Base-by-base conservation (phyloP, 2,113 vertebrate species). In the Plecturocebus donacophilus region DNA sequence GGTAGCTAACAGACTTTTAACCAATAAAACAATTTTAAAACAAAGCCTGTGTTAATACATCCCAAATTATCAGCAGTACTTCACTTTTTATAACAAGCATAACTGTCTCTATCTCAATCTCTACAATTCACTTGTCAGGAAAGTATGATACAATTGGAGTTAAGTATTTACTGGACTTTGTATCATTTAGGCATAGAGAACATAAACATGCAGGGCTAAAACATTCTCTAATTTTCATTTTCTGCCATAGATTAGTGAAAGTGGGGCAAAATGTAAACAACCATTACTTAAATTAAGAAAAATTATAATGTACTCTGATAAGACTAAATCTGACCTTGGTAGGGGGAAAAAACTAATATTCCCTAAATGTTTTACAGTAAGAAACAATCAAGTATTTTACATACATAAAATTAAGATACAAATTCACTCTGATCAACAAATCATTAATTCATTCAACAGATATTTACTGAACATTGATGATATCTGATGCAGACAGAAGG, bases 21-120 rank as follows among this genome's bases (percentile, higher is more conserved):
- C 66, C 80, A 96, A 75, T 52, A 90, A 87, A 91, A 90, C 7
- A 47, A 75, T 81, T 95, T 56, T 84, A 16, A 97, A 86, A 94
- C 71, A 80, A 56, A 54, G 19, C 19, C 40, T 70, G 25, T n/a
- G 16, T 73, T 47, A 80, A 77, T 30, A 71, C 0, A 49, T n/a
- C 12, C 64, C 56, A 76, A 90, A 80, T 81, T 92, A 49, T 94
- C n/a, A 87, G 54, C 61, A 89, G 47, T 30, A 25, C 6, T 73
- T 85, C 92, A 86, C n/a, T 96, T 54, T 80, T 56, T 88, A 32
- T 58, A 77, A 90, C 35, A 4, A 87, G 6, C 14, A 30, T 66
- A 76, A 91, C 0, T 77, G 32, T 79, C 58, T 82, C 64, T 58
- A 68, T 30, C 35, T 85, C 64, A 66, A 47, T 91, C 42, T 89